Base-by-base conservation (phyloP, 2,113 vertebrate genomes). In the Ceyx cyanopectus region DNA sequence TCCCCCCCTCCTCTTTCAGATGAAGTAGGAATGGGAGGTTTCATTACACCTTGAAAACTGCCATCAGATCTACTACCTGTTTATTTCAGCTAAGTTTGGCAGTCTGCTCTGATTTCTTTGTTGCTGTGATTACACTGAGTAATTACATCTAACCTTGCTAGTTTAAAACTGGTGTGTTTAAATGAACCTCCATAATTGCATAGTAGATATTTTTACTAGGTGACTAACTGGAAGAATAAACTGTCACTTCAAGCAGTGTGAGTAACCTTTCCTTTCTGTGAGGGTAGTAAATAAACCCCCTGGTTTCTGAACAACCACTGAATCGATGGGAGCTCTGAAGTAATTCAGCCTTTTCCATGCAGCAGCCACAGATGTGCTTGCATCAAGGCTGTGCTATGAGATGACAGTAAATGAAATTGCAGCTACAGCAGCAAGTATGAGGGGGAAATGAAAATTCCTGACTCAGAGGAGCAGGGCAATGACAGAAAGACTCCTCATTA, bases 401-500 rank as follows among this genome's bases (percentile, higher is more conserved):
- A 56, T 90, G 76, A 85, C 79, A 93, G 91, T 90, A 94, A 95
- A 95, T 89, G 81, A 94, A 96, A 95, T 37, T 95, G 87, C 93
- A 96, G 92, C 89, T 92, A 87, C 85, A 92, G 92, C 94, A 95
- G 92, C 96, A 87, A 94, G 93, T 88, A 93, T 92, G 91, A 93
- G 95, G 66, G 91, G 94, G 85, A 95, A 93, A 91, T 94, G 87
- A 95, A 95, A 94, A 96, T 86, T 92, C 93, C 92, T 96, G 95
- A 96, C 95, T 94, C 94, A 94, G 96, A 88, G 89, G 89, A 93
- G 92, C 77, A 91, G 96, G 94, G 95, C 93, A 94, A 93, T 95
- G 95, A 93, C 94, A 94, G 95, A 97, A 96, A 95, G 93, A 91
- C 95, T 96, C 91, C 76, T 96, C 95, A 94, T 97, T 96, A 96